Evolutionary conservation across 2,888 invertebrate genomes (phyloP).

Genomic region (Hylaea fasciaria): DNA sequence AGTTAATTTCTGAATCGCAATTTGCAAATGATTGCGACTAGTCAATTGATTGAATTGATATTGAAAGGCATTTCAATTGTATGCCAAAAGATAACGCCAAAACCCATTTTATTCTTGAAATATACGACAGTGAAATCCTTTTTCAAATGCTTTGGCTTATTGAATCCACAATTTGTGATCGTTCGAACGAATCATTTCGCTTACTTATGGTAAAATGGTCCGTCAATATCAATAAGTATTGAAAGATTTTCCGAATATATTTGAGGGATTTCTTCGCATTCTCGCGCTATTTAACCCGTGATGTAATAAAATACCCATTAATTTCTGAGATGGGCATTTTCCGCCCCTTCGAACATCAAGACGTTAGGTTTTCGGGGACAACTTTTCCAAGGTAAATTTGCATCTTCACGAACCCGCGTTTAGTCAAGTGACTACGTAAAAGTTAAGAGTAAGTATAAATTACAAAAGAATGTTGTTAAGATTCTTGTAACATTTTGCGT

Average conservation of each 20-base stretch:
- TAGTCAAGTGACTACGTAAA: constrained; percentile 30
- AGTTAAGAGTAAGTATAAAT: constrained; percentile 20
- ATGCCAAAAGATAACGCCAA: constrained; percentile 29
- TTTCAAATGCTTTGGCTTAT: constrained; percentile 40
- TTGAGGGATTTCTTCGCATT: constrained; percentile 63
- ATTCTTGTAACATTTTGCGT: constrained; percentile 16
- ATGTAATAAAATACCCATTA: constrained; percentile 83
- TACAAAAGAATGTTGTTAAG: constrained; percentile 18
- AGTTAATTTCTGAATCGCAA: too few species aligned
- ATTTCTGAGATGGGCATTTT: constrained; percentile 80
- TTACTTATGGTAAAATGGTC: constrained; percentile 48
- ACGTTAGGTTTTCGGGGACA: constrained; percentile 64
- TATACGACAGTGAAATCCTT: constrained; percentile 44
- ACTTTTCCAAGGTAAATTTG: constrained; percentile 61
- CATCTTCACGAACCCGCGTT: constrained; percentile 47
- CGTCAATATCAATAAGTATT: constrained; percentile 46
- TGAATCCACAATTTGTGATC: constrained; percentile 36
- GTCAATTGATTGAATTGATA: background rate
- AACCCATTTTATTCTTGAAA: constrained; percentile 41
- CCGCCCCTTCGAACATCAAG: constrained; percentile 67
- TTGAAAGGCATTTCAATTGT: constrained; percentile 17
- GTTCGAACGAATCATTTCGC: constrained; percentile 39
- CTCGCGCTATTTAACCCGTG: constrained; percentile 80
- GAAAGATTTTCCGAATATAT: constrained; percentile 57
- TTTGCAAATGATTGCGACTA: too few species aligned